Conservation (phyloP, 2,797 vertebrate species). For the Crenichthys baileyi region DNA sequence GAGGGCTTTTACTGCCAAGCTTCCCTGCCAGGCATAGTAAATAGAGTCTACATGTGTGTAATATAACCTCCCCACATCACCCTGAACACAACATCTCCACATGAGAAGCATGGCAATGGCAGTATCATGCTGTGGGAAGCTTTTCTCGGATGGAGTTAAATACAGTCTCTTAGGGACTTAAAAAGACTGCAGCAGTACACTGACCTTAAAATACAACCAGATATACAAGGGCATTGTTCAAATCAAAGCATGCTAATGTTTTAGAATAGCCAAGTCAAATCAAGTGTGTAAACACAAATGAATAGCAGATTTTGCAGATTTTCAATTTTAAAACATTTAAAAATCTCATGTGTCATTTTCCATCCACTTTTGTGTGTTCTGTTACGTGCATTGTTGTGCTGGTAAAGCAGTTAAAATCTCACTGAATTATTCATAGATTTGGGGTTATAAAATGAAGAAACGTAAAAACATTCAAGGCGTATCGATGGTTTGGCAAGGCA, state of each 20-base stretch:
- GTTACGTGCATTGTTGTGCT: not conserved
- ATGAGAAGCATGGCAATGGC: not conserved
- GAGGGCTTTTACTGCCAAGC: not conserved
- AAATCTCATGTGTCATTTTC: not conserved
- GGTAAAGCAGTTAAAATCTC: not conserved
- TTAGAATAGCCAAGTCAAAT: no score
- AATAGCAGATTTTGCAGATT: not conserved
- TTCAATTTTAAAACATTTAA: not conserved
- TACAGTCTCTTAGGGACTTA: not conserved
- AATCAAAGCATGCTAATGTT: not conserved
- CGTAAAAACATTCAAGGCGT: not conserved
- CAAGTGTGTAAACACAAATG: no score
- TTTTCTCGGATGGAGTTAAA: not conserved
- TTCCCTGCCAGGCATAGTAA: not conserved
- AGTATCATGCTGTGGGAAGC: not conserved
- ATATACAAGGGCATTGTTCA: not conserved
- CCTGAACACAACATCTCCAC: not conserved
- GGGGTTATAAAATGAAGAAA: not conserved
- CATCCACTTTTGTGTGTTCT: not conserved
- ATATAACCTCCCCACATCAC: not conserved
- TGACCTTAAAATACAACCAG: no score
- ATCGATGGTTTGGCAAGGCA: not conserved
- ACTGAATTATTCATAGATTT: not conserved
- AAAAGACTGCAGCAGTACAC: no score
- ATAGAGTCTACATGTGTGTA: not conserved